Evolutionary conservation across 1,140 invertebrate genomes (phyloP), one percentile per base, ranked within the genome.

Genomic region (Brachionus paranguensis): DNA sequence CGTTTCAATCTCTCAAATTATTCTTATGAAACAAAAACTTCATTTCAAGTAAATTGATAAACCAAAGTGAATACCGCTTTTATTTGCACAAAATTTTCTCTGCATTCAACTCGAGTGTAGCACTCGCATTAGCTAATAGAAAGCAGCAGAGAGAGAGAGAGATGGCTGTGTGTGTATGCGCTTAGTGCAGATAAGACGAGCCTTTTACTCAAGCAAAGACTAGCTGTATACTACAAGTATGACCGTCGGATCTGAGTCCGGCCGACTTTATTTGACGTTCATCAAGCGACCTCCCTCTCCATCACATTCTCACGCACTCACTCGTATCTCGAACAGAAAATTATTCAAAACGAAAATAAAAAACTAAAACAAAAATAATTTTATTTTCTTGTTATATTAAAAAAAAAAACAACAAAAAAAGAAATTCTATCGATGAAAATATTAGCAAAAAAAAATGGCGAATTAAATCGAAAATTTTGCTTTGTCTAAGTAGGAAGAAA

Each of bases 351-450:
- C 33, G 33, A 68, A 68, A 68, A 68, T 41, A 68, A 68, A 68
- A 68, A 68, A 68, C 33, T 33, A 68, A 68, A 68, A 68, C 65
- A 68, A 68, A 68, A 68, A 68, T 68, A 68, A 68, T 68, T 68
- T 72, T 72, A 41, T 72, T 72, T 43, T 72, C 41, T 41, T 72
- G 14, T 43, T 72, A 43, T 43, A 72, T 72, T 72, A 43, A 72
- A 43, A 72, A 72, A 24, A 43, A 72, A 72, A 72, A 72, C 33
- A 72, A 72, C 68, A 72, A 68, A 72, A 72, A 72, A 72, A 72
- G 68, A 72, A 72, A 72, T 72, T 72, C 68, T 72, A 72, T 72
- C 68, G 68, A 72, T 72, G 68, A 72, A 72, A 43, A 72, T 20
- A 72, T 43, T 20, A 72, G 37, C 33, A 72, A 43, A 41, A 72